Conservation (phyloP, 1,140 invertebrate genomes). For the Eciton burchellii region DNA sequence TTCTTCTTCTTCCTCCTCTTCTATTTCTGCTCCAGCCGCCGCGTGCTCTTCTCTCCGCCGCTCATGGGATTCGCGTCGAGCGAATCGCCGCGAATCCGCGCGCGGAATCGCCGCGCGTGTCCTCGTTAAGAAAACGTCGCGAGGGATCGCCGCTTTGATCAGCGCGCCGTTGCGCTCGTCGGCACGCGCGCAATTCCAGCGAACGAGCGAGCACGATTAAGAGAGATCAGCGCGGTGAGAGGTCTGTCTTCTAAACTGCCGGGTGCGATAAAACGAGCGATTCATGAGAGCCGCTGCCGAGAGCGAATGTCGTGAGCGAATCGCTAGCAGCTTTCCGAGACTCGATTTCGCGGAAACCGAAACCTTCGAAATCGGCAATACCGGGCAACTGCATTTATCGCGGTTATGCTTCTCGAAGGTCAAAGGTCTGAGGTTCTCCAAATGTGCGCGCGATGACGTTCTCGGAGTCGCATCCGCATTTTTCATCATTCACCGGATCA, state of each 20-base stretch:
- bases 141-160: conserved; percentile 27
- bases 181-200: neutral
- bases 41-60: neutral
- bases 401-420: too few relatives aligned
- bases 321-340: too few relatives aligned
- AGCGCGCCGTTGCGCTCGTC: neutral
- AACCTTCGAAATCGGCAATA: too few relatives aligned
- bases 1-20: neutral
- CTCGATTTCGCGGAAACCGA: too few relatives aligned
- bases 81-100: conserved; percentile 24
- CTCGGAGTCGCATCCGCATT: neutral
- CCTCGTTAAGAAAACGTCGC: neutral
- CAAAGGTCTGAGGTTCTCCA: too few relatives aligned
- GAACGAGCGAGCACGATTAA: conserved; percentile 14
- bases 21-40: too few relatives aligned
- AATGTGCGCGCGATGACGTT: too few relatives aligned
- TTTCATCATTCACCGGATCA: neutral
- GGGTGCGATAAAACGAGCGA: too few relatives aligned
- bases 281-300: too few relatives aligned
- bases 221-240: neutral
- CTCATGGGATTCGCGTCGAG: conserved; percentile 29
- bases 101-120: conserved; percentile 10
- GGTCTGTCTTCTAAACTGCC: too few relatives aligned
- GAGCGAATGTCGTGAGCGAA: too few relatives aligned
- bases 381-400: too few relatives aligned